A percentile compares a stretch with the other conserved stretches of the same genome.
phyloP scores from a whole-genome alignment of 2,888 invertebrate genomes.

The Prenolepis imparis region DNA sequence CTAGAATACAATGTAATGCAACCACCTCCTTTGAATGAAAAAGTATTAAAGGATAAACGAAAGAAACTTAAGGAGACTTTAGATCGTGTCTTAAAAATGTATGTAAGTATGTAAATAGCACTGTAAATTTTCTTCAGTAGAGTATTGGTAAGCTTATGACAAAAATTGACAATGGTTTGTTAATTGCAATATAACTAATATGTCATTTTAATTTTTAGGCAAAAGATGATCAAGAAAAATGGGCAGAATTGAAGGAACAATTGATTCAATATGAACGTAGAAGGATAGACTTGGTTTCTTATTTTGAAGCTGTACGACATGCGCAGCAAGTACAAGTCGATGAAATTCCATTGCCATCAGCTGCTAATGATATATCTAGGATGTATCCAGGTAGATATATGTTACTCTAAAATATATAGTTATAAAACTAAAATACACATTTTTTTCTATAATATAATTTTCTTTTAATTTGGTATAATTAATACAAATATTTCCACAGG shows the following conservation, averaged over 20 bases:
- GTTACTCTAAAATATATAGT: slow-evolving; percentile 20
- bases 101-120: slow-evolving; percentile 91
- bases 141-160: slow-evolving; percentile 66
- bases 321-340: slow-evolving; percentile 98
- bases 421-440: background rate
- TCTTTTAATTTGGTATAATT: background rate
- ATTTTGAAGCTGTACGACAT: slow-evolving; percentile 97
- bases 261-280: slow-evolving; percentile 97
- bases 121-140: slow-evolving; percentile 57
- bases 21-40: slow-evolving; percentile 98
- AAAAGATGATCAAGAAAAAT: slow-evolving; percentile 98
- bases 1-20: slow-evolving; percentile 96
- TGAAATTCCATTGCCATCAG: slow-evolving; percentile 96
- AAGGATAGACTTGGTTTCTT: slow-evolving; percentile 94
- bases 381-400: slow-evolving; percentile 79
- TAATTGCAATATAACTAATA: slow-evolving; percentile 39
- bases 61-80: slow-evolving; percentile 98
- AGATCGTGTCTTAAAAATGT: slow-evolving; percentile 97
- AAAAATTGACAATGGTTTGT: slow-evolving; percentile 2
- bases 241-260: slow-evolving; percentile 95
- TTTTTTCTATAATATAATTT: background rate
- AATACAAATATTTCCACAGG: slow-evolving; percentile 69
- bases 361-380: slow-evolving; percentile 81
- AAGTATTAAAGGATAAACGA: slow-evolving; percentile 98
- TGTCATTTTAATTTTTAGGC: slow-evolving; percentile 88